Base-by-base conservation (phyloP, 2,113 vertebrate species). In the Etheostoma spectabile region DNA sequence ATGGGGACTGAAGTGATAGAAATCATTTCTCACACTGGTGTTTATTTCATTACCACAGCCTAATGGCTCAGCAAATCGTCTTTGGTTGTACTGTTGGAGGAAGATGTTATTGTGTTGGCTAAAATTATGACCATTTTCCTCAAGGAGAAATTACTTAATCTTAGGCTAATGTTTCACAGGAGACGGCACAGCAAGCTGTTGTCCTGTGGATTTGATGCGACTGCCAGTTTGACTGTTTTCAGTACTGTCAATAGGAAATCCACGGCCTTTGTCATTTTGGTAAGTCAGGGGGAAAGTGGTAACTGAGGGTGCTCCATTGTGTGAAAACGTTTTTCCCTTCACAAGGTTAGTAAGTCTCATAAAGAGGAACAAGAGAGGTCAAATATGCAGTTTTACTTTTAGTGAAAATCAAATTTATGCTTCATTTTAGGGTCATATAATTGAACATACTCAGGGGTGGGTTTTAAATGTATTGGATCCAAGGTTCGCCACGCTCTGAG, bases 1-100 rank as follows among this genome's bases (percentile, higher is more conserved):
- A 64, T 70, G 90, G 86, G 89, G 93, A 89, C 92, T 78, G 68
- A 74, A 89, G 68, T 88, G 91, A 94, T 90, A 84, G 89, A 92
- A 89, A 89, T 90, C 82, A 93, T 95, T 90, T 84, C 74, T 94
- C 92, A 93, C 85, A 66, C 70, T 57, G 42, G 84, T 85, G 79
- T 85, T 93, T 92, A 94, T 95, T 94, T 90, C 89, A 94, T 95
- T 95, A 95, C 52, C 2, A 22, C 59, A 5, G 82, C 73, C 89
- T 90, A 92, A 91, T 93, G 92, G 89, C 79, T 87, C 63, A 42
- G 83, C 86, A 92, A 92, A 90, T 92, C 16, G 79, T 91, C 74
- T 82, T 91, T 77, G 88, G 82, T 80, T 38, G 79, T 91, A 22
- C 64, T 79, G 74, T 68, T 74, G 68, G 91, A 88, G 90, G 91